A percentile compares a stretch with the other conserved stretches of the same genome.
Evolutionary conservation across 2,888 invertebrate species (phyloP).

Genomic region (Camptogramma bilineatum): DNA sequence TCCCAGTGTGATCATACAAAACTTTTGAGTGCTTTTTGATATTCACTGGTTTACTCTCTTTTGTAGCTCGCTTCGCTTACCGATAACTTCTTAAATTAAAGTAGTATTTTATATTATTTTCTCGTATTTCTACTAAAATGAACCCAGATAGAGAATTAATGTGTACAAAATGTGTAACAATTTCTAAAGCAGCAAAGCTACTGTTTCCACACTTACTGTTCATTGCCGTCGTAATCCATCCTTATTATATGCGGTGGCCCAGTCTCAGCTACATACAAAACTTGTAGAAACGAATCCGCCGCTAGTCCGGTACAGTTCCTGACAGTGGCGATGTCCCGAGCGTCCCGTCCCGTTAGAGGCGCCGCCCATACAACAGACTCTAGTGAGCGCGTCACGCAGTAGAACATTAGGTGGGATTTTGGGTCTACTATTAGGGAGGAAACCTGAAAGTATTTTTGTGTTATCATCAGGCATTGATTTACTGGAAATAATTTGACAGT

Average conservation of each 20-base stretch:
- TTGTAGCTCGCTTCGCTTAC: not conserved
- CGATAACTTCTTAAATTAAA: too few relatives aligned
- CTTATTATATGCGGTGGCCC: conserved; percentile 72
- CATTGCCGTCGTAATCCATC: conserved; percentile 69
- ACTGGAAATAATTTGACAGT: too few relatives aligned
- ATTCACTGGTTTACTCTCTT: not conserved
- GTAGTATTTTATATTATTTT: too few relatives aligned
- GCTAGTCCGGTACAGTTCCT: conserved; percentile 73
- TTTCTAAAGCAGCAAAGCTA: too few relatives aligned
- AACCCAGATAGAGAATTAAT: too few relatives aligned
- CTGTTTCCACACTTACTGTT: conserved; percentile 54
- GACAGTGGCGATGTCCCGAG: conserved; percentile 67
- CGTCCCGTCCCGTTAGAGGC: conserved; percentile 81
- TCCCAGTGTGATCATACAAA: too few relatives aligned
- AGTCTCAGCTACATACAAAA: conserved; percentile 91
- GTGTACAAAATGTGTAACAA: too few relatives aligned
- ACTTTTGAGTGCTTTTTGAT: too few relatives aligned
- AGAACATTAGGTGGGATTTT: conserved; percentile 84
- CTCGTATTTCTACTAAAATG: too few relatives aligned
- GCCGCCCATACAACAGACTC: conserved; percentile 82
- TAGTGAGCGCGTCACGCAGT: conserved; percentile 77
- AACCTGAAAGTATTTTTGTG: conserved; percentile 65
- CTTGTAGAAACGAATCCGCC: conserved; percentile 81
- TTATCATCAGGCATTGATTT: not conserved
- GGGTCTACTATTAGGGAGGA: conserved; percentile 88